phyloP scores from a whole-genome alignment of 1,140 invertebrate genomes.

The Neodiprion lecontei region DNA sequence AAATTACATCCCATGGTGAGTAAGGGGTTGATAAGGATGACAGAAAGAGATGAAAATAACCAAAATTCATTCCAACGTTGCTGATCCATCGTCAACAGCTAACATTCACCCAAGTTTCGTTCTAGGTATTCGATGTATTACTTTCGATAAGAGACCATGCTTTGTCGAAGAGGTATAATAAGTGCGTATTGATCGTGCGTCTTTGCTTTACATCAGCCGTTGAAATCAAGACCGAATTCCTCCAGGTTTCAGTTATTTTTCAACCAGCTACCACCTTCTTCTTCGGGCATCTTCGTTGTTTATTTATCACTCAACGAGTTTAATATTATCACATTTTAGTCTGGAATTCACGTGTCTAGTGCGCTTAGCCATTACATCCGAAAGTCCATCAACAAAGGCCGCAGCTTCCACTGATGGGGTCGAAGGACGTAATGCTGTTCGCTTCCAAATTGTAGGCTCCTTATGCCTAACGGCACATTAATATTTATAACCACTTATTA shows the following conservation, averaged over 20 bases:
- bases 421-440: constrained; percentile 22
- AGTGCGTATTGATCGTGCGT: too few relatives aligned
- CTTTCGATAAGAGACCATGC: neutral
- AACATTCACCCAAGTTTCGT: constrained; percentile 12
- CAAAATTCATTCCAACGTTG: neutral
- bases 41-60: neutral
- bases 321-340: constrained; percentile 30
- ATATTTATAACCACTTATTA: too few relatives aligned
- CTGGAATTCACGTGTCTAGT: constrained; percentile 60
- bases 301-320: neutral
- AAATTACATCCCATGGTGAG: neutral
- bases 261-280: neutral
- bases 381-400: constrained; percentile 21
- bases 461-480: neutral
- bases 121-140: constrained; percentile 55
- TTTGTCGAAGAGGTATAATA: neutral
- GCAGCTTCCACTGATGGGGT: constrained; percentile 10
- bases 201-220: neutral
- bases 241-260: constrained; percentile 21
- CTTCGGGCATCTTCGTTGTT: neutral
- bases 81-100: neutral
- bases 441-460: constrained; percentile 27
- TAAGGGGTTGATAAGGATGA: neutral
- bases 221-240: too few relatives aligned
- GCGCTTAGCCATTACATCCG: constrained; percentile 53